These are phyloP conservation scores for Sylvilagus bachmani DNA, from an alignment of 2,113 vertebrate genomes.

Conservation along the genomic window DNA sequence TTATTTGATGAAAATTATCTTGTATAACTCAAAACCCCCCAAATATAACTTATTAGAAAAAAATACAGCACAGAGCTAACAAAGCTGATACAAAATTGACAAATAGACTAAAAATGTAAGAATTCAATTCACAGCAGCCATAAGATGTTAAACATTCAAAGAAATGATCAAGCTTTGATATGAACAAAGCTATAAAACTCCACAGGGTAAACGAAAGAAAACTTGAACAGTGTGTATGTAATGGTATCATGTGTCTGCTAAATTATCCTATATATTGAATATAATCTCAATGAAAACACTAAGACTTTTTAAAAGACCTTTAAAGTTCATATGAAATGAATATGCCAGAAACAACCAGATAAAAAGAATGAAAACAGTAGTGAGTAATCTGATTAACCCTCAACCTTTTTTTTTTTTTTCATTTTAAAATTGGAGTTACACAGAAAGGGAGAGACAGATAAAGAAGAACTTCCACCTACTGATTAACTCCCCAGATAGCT, in stretches of 20 bases:
- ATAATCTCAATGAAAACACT: neutral
- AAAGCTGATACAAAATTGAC: neutral
- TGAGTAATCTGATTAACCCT: neutral
- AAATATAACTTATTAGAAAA: neutral
- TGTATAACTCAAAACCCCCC: neutral
- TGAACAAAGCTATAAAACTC: neutral
- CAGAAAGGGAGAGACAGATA: too few relatives aligned
- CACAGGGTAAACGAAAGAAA: neutral
- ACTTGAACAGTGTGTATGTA: neutral
- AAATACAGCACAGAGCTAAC: neutral
- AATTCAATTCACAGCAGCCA: neutral
- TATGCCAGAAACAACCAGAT: neutral
- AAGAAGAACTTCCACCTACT: too few relatives aligned
- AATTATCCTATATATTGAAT: neutral
- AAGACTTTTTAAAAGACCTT: neutral
- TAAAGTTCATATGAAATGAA: neutral
- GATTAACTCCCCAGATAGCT: too few relatives aligned
- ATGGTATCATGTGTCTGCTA: neutral
- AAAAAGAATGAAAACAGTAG: neutral
- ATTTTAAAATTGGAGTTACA: too few relatives aligned
- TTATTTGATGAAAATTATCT: neutral
- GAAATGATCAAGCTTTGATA: neutral
- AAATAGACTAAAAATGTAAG: neutral
- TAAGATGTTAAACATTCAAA: neutral
- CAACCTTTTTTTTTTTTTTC: too few relatives aligned